Conservation (phyloP, 1,140 invertebrate species). For the Branchinecta lynchi region DNA sequence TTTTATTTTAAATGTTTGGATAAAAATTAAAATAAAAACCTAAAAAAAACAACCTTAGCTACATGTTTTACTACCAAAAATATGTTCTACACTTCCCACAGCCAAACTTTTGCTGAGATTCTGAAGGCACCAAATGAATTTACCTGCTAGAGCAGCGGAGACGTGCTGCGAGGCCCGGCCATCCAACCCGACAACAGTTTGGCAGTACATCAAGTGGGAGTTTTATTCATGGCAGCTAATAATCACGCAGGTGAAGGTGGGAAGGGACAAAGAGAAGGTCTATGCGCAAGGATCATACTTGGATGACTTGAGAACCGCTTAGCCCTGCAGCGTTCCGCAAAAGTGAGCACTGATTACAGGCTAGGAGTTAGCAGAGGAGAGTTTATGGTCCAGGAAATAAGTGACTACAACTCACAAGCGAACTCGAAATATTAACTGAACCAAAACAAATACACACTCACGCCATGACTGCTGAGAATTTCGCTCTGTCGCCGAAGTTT, state of each 20-base stretch:
- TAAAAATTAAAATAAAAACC: no score
- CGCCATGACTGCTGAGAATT: no score
- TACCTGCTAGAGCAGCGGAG: no score
- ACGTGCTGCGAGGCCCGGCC: no score
- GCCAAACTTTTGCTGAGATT: no score
- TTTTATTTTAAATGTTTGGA: no score
- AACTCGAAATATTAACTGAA: slow-evolving; percentile 3
- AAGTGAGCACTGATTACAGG: slow-evolving; percentile 9
- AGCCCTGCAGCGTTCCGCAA: not conserved
- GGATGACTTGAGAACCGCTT: not conserved
- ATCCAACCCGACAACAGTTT: no score
- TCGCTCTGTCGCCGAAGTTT: no score
- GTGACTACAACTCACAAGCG: not conserved
- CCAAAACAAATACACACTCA: not conserved
- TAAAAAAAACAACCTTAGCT: no score
- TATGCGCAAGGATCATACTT: slow-evolving; percentile 6
- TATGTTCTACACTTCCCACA: no score
- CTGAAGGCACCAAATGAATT: no score
- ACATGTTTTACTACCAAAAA: no score
- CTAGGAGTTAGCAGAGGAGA: not conserved
- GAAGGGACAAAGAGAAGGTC: slow-evolving; percentile 6
- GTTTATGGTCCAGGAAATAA: slow-evolving; percentile 1
- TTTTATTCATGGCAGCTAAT: slow-evolving; percentile 10
- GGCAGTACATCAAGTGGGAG: not conserved
- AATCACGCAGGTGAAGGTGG: slow-evolving; percentile 5